Base-by-base conservation (phyloP, 2,113 vertebrate genomes). In the Periophthalmodon schlosseri region DNA sequence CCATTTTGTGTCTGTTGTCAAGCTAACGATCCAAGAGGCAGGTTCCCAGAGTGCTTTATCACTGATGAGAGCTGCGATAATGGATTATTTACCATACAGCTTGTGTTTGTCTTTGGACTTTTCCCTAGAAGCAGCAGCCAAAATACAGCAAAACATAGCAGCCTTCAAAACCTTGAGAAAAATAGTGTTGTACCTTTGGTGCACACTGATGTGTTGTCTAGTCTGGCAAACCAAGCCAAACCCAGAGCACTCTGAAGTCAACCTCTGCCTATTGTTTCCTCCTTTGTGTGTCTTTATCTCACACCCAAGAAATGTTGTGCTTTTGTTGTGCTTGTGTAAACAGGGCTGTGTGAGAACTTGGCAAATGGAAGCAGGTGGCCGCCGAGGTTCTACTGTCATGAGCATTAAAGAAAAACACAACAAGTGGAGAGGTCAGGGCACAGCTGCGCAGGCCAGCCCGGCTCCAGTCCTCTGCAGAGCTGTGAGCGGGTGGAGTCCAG, bases 291-390 rank as follows among this genome's bases (percentile, higher is more conserved):
- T 79, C 86, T 85, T 91, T 91, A 93, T 93, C 91, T 90, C 83
- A 77, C 54, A 33, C 78, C 66, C 80, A 80, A 90, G 88, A 91
- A 79, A 90, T 92, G 91, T 87, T 91, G 87, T 91, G 84, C 89
- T 89, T 93, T 91, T 94, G 91, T 94, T 91, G 88, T 36, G 88
- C 91, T 88, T 91, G 82, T 91, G 91, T 94, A 91, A 93, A 93
- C 91, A 93, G 66, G 87, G 72, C 79, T 74, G 87, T 90, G 89
- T 93, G 92, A 93, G 91, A 93, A 89, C 82, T 47, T 2, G 56
- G 80, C 46, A 77, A 87, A 89, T 87, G 7, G 47, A 81, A 91
- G 91, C 93, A 94, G 91, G 91, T 93, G 93, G 88, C 85, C 39
- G 70, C 81, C 52, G 86, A 91, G 83, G 88, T 86, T 89, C 80